phyloP scores from a whole-genome alignment of 1,140 invertebrate genomes.

The Neuroterus valhalla region DNA sequence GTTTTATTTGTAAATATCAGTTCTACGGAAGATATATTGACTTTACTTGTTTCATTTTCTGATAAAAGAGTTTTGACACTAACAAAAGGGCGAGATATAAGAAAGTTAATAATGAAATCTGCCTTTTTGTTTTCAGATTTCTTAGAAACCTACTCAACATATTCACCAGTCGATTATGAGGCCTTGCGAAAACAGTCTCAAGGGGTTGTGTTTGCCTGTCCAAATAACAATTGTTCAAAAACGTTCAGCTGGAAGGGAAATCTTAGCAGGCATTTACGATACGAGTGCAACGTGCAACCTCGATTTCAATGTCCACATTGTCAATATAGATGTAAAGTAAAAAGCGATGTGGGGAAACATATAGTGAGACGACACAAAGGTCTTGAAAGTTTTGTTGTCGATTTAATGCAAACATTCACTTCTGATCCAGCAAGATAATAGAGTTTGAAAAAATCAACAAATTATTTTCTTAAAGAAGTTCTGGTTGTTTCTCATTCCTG shows the following conservation, averaged over 20 bases:
- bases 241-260: constrained; percentile 66
- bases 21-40: too few species aligned
- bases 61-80: too few species aligned
- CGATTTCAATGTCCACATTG: constrained; percentile 82
- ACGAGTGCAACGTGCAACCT: constrained; percentile 69
- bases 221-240: constrained; percentile 62
- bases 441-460: too few species aligned
- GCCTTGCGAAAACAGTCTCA: constrained; percentile 29
- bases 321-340: constrained; percentile 72
- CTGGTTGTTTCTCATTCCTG: too few species aligned
- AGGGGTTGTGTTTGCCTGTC: constrained; percentile 37
- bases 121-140: constrained; percentile 12
- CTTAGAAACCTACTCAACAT: not conserved
- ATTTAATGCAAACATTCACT: constrained; percentile 46
- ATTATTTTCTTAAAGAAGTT: too few species aligned
- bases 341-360: constrained; percentile 66
- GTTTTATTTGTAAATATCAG: too few species aligned
- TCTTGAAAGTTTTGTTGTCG: constrained; percentile 52
- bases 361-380: constrained; percentile 60
- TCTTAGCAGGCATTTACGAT: constrained; percentile 62
- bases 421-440: too few species aligned
- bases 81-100: too few species aligned
- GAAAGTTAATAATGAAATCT: too few species aligned
- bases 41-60: too few species aligned
- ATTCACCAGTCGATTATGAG: not conserved